Conservation (phyloP, 2,113 vertebrate genomes). For the Pontoporia blainvillei region DNA sequence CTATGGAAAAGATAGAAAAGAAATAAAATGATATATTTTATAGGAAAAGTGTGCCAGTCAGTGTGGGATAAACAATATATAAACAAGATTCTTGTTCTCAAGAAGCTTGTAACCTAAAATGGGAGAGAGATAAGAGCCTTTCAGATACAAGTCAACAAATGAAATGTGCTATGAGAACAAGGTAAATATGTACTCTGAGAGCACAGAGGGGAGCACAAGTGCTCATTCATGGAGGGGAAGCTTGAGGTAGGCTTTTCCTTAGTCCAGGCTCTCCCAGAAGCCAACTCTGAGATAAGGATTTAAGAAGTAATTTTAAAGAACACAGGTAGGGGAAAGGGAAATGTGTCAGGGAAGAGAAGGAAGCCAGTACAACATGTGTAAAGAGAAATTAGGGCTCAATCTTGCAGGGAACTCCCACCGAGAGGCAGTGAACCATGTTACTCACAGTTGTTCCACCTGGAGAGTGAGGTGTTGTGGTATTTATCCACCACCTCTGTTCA, state of each 20-base stretch:
- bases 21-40: not conserved
- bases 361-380: not conserved
- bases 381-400: not conserved
- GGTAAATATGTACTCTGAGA: not conserved
- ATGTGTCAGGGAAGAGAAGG: not conserved
- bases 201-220: not conserved
- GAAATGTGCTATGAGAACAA: no score
- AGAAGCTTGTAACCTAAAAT: not conserved
- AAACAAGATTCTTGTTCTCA: not conserved
- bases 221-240: not conserved
- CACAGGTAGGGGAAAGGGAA: not conserved
- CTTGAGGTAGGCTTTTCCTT: not conserved
- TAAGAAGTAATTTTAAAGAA: not conserved
- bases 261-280: not conserved
- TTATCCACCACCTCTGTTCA: not conserved
- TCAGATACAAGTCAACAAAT: not conserved
- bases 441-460: no score
- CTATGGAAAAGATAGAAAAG: not conserved
- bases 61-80: not conserved
- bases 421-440: no score
- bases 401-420: not conserved
- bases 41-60: not conserved
- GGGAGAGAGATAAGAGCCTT: not conserved
- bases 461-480: not conserved
- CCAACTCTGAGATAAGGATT: not conserved